A percentile compares a stretch with the other conserved stretches of the same genome.
Conservation (phyloP, 2,797 vertebrate genomes). For the Phataginus tricuspis region DNA sequence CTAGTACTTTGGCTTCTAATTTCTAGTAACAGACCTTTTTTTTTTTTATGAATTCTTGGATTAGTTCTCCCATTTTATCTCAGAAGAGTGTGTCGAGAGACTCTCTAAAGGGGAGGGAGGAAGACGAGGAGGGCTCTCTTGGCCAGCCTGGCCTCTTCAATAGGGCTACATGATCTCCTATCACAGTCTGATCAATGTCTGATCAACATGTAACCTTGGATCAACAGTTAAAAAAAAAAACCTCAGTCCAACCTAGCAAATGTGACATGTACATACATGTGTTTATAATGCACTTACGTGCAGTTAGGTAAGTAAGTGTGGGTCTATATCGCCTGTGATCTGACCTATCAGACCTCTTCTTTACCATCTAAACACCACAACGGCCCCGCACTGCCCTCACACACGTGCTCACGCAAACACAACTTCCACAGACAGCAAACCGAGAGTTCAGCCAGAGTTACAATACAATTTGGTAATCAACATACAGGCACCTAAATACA, state of each 20-base stretch:
- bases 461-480: no score
- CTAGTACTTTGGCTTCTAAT: not conserved
- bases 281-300: not conserved
- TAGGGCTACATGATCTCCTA: not conserved
- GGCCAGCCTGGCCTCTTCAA: not conserved
- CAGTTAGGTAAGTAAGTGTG: not conserved
- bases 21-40: not conserved
- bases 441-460: not conserved
- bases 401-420: not conserved
- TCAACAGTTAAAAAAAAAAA: not conserved
- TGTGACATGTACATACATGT: not conserved
- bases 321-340: not conserved
- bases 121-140: not conserved
- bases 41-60: not conserved
- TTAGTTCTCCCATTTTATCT: conserved; percentile 3
- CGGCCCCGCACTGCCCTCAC: no score
- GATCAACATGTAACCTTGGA: not conserved
- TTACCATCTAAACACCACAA: no score
- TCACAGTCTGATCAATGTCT: not conserved
- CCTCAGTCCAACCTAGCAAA: not conserved
- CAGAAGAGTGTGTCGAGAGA: not conserved
- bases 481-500: no score
- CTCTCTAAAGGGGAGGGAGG: not conserved
- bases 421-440: not conserved
- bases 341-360: no score